These are phyloP conservation scores for Sebastes glaucus DNA, from an alignment of 2,797 vertebrate genomes.

Conservation along the genomic window DNA sequence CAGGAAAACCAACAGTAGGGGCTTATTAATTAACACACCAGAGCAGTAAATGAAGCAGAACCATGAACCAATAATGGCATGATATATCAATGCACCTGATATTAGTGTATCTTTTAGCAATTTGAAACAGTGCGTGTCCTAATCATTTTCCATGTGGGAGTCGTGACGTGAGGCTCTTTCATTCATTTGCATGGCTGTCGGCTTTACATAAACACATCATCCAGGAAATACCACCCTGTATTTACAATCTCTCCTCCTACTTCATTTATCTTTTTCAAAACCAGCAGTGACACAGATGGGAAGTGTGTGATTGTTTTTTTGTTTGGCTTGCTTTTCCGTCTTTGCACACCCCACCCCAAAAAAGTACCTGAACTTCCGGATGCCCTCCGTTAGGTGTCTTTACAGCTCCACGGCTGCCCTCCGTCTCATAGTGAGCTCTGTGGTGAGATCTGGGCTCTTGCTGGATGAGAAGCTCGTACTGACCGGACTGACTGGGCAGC, in stretches of 20 bases:
- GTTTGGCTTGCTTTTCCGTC: neutral
- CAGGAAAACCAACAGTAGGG: neutral
- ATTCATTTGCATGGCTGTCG: conserved; percentile 66
- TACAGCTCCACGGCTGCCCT: conserved; percentile 94
- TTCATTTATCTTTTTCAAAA: neutral
- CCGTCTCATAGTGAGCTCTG: conserved; percentile 96
- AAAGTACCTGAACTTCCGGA: conserved; percentile 91
- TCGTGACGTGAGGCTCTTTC: neutral
- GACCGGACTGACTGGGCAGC: conserved; percentile 82
- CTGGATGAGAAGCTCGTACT: conserved; percentile 90
- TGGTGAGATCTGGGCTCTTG: conserved; percentile 94
- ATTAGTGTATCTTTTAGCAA: neutral
- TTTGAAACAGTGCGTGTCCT: neutral
- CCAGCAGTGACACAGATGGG: neutral
- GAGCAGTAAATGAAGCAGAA: neutral
- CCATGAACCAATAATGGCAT: neutral
- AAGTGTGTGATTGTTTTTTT: neutral
- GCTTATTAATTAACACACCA: neutral
- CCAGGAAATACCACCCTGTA: conserved; percentile 52
- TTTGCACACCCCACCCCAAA: neutral
- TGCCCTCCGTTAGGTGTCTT: conserved; percentile 92
- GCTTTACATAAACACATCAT: conserved; percentile 41
- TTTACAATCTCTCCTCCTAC: neutral
- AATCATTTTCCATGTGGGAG: neutral
- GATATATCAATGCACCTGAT: neutral